These are phyloP conservation scores for Cyprinodon tularosa DNA, from an alignment of 2,113 vertebrate species.

Conservation along the genomic window DNA sequence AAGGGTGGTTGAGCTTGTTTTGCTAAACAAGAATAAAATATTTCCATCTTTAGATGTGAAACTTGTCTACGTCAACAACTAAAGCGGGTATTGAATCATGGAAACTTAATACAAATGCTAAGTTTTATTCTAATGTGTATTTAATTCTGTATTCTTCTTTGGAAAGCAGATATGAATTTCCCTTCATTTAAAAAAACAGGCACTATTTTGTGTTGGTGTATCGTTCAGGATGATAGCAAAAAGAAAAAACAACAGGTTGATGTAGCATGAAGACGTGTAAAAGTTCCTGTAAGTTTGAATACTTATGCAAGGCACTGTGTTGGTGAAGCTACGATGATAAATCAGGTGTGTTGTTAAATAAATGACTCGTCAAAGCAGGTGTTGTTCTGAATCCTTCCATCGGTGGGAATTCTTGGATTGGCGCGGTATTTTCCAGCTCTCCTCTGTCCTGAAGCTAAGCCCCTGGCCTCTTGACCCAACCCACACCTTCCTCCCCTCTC, in stretches of 20 bases:
- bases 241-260: background rate
- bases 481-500: constrained; percentile 14
- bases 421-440: constrained; percentile 68
- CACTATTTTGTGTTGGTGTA: background rate
- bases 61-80: too few relatives aligned
- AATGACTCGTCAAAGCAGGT: background rate
- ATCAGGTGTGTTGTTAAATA: background rate
- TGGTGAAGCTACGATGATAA: background rate
- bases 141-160: background rate
- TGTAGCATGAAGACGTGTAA: background rate
- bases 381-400: constrained; percentile 5
- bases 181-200: background rate
- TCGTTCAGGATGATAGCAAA: background rate
- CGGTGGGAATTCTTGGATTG: constrained; percentile 26
- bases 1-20: too few relatives aligned
- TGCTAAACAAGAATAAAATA: too few relatives aligned
- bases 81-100: background rate
- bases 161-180: background rate
- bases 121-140: background rate
- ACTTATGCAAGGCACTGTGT: background rate
- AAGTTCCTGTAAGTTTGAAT: background rate
- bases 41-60: too few relatives aligned
- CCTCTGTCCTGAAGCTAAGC: constrained; percentile 65
- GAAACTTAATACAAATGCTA: background rate
- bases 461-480: constrained; percentile 31